Evolutionary conservation across 2,888 invertebrate species (phyloP).

Genomic region (Torymus aiolomorphi): DNA sequence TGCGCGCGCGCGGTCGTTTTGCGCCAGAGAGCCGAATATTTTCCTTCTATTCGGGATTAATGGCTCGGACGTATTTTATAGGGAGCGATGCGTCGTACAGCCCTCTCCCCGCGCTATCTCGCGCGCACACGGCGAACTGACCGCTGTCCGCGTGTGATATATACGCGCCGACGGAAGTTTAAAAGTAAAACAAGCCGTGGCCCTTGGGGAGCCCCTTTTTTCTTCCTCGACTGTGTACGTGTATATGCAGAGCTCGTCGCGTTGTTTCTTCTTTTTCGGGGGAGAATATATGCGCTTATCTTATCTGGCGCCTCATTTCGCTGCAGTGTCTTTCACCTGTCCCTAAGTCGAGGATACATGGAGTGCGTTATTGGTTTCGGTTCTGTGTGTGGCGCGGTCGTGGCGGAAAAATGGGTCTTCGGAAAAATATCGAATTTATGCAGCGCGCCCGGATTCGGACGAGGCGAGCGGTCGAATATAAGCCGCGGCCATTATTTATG

Average conservation of each 20-base stretch:
- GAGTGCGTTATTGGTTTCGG: constrained; percentile 52
- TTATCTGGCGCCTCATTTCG: constrained; percentile 47
- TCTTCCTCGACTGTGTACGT: constrained; percentile 20
- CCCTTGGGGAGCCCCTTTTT: constrained; percentile 16
- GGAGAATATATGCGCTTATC: constrained; percentile 29
- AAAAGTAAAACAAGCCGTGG: constrained; percentile 69
- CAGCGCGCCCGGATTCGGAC: neutral
- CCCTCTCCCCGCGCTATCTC: constrained; percentile 57
- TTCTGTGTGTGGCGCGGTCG: constrained; percentile 20
- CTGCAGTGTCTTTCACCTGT: constrained; percentile 49
- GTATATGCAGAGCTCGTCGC: neutral
- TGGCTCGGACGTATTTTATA: constrained; percentile 76
- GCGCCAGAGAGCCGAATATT: constrained; percentile 59
- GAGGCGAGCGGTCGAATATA: constrained; percentile 2
- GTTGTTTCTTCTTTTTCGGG: neutral
- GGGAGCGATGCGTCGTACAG: constrained; percentile 60
- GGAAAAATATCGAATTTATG: constrained; percentile 29
- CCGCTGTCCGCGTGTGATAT: constrained; percentile 70
- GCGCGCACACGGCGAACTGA: constrained; percentile 66
- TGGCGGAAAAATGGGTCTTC: constrained; percentile 3
- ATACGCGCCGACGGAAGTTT: constrained; percentile 70
- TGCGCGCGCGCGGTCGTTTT: constrained; percentile 62
- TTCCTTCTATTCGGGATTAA: constrained; percentile 70
- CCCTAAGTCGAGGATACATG: constrained; percentile 51
- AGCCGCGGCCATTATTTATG: constrained; percentile 9